phyloP scores from a whole-genome alignment of 2,797 vertebrate genomes.

The Numenius phaeopus region DNA sequence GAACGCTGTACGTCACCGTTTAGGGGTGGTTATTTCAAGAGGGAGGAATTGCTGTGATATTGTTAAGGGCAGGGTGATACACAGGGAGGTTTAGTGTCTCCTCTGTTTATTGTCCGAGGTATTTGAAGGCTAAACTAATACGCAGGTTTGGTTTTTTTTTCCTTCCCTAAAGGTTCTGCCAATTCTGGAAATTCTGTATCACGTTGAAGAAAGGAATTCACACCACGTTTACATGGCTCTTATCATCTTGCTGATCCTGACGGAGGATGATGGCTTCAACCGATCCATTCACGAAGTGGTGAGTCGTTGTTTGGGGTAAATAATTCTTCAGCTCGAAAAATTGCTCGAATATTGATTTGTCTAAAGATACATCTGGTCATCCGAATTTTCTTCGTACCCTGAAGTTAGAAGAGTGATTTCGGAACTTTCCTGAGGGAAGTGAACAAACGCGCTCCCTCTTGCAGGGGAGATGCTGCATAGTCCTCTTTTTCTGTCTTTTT shows the following conservation, averaged over 20 bases:
- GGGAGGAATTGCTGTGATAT: neutral
- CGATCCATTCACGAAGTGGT: constrained; percentile 98
- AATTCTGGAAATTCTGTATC: constrained; percentile 97
- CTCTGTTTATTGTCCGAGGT: neutral
- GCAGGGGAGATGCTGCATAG: neutral
- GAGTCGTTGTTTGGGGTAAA: constrained; percentile 55
- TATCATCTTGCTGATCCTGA: constrained; percentile 97
- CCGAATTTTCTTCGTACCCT: neutral
- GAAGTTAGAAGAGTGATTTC: neutral
- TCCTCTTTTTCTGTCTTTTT: neutral
- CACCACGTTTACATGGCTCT: constrained; percentile 99
- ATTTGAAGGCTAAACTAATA: neutral
- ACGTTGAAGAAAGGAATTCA: constrained; percentile 96
- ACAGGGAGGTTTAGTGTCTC: neutral
- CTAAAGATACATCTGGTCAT: neutral
- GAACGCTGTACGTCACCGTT: neutral
- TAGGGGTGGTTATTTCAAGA: neutral
- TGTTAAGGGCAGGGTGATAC: neutral
- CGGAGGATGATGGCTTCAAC: constrained; percentile 97
- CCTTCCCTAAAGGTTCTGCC: constrained; percentile 90
- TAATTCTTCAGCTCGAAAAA: neutral
- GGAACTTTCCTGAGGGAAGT: neutral
- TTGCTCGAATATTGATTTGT: neutral
- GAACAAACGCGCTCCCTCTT: neutral
- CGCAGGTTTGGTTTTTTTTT: neutral